These are phyloP conservation scores for Lasaia peninsularis DNA, from an alignment of 1,140 invertebrate species.

Conservation along the genomic window DNA sequence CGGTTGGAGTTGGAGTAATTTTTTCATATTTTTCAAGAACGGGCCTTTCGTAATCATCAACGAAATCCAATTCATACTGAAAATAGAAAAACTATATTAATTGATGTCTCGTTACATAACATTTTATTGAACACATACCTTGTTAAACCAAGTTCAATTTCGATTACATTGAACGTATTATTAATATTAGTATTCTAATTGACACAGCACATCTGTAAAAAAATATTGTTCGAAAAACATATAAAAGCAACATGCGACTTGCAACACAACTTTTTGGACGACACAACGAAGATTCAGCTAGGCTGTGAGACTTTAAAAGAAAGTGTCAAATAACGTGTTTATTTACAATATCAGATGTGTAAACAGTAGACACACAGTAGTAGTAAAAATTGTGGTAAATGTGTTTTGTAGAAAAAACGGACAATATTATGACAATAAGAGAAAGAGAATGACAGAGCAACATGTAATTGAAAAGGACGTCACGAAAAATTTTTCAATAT, in stretches of 20 bases:
- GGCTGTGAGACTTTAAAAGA: slow-evolving; percentile 15
- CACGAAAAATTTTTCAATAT: slow-evolving; percentile 6
- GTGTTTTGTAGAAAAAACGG: slow-evolving; percentile 10
- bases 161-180: neutral
- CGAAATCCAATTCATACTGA: slow-evolving; percentile 69
- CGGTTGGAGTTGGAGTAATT: slow-evolving; percentile 63
- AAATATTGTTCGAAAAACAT: slow-evolving; percentile 16
- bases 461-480: slow-evolving; percentile 15
- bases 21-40: slow-evolving; percentile 83
- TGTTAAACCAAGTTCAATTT: neutral
- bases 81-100: slow-evolving; percentile 26
- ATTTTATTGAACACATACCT: slow-evolving; percentile 6
- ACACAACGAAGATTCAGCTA: slow-evolving; percentile 24
- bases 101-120: neutral
- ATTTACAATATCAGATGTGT: slow-evolving; percentile 24
- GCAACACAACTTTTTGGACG: slow-evolving; percentile 29
- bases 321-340: slow-evolving; percentile 14
- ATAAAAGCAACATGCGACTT: slow-evolving; percentile 56
- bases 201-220: slow-evolving; percentile 22
- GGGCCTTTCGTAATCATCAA: slow-evolving; percentile 82
- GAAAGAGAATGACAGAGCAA: neutral
- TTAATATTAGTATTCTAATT: slow-evolving; percentile 22
- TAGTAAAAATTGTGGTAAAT: slow-evolving; percentile 19
- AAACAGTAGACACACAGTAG: slow-evolving; percentile 14
- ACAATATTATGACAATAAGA: slow-evolving; percentile 10